phyloP scores from a whole-genome alignment of 2,797 vertebrate genomes.

The Craterocephalus amniculus region DNA sequence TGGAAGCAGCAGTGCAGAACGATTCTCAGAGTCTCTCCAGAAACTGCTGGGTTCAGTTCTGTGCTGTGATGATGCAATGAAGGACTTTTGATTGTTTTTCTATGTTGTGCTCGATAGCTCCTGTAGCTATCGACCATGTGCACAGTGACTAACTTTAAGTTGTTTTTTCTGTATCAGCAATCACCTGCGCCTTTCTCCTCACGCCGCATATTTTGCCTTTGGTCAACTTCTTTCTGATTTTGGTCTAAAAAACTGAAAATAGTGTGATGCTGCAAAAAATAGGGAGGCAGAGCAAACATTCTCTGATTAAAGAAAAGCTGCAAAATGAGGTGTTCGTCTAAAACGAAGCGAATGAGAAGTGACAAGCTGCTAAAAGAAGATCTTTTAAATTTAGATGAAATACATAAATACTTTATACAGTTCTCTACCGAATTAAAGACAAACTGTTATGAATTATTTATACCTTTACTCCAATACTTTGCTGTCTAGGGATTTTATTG shows the following conservation, averaged over 20 bases:
- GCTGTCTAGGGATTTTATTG: constrained; percentile 5
- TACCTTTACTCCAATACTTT: background rate
- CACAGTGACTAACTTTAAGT: background rate
- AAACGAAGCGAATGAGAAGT: constrained; percentile 2
- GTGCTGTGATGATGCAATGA: background rate
- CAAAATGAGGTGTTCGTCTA: background rate
- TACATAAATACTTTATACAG: constrained; percentile 19
- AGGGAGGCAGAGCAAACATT: background rate
- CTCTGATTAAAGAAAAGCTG: constrained; percentile 8
- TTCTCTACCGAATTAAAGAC: constrained; percentile 10
- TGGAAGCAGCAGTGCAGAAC: background rate
- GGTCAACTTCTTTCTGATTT: background rate
- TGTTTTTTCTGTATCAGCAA: background rate
- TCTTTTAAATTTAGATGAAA: constrained; percentile 14
- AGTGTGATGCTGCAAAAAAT: constrained; percentile 6
- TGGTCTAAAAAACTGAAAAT: constrained; percentile 3
- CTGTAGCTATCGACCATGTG: constrained; percentile 1
- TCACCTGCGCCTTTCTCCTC: background rate
- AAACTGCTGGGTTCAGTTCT: background rate
- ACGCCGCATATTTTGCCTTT: background rate
- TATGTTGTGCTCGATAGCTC: background rate
- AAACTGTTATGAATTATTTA: constrained; percentile 12
- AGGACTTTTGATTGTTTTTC: background rate
- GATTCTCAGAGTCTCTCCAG: constrained; percentile 1
- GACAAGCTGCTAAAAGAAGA: constrained; percentile 1